phyloP scores from a whole-genome alignment of 2,888 invertebrate genomes.

The Euzetes globulus region DNA sequence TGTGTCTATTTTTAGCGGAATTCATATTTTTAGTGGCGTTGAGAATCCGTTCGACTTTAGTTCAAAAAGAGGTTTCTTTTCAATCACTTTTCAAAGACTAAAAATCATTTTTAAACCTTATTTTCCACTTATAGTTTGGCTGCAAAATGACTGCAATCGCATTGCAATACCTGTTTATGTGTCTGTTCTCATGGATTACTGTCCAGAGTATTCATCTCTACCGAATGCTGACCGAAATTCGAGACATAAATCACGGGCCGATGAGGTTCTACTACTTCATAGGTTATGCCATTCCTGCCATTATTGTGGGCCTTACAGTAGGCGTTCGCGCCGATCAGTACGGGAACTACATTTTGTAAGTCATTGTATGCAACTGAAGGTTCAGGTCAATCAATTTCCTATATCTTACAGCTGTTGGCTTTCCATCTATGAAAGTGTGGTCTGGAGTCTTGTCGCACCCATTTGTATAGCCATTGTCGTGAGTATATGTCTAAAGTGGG shows the following conservation, averaged over 20 bases:
- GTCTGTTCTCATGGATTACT: conserved; percentile 82
- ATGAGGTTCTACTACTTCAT: conserved; percentile 83
- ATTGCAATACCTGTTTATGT: conserved; percentile 86
- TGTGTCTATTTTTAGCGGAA: conserved; percentile 78
- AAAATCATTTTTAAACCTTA: conserved; percentile 24
- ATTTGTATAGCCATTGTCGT: conserved; percentile 34
- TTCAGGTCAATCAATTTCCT: conserved; percentile 29
- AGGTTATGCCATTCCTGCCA: conserved; percentile 81
- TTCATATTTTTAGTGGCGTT: conserved; percentile 76
- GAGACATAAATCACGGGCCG: conserved; percentile 90
- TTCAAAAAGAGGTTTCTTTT: conserved; percentile 62
- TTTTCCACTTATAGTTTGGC: conserved; percentile 55
- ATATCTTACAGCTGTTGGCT: conserved; percentile 74
- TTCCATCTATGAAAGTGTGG: conserved; percentile 81
- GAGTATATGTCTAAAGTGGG: no score
- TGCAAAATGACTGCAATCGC: conserved; percentile 84
- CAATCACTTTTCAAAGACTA: not conserved
- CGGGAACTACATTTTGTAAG: conserved; percentile 87
- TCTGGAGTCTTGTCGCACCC: conserved; percentile 92
- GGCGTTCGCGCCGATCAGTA: conserved; percentile 90
- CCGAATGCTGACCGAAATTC: conserved; percentile 85
- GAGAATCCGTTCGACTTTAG: conserved; percentile 68
- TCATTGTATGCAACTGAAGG: conserved; percentile 43
- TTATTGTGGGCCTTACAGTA: conserved; percentile 80
- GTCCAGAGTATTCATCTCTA: conserved; percentile 87